phyloP scores from a whole-genome alignment of 1,140 invertebrate species.

The Meloidogyne floridensis region DNA sequence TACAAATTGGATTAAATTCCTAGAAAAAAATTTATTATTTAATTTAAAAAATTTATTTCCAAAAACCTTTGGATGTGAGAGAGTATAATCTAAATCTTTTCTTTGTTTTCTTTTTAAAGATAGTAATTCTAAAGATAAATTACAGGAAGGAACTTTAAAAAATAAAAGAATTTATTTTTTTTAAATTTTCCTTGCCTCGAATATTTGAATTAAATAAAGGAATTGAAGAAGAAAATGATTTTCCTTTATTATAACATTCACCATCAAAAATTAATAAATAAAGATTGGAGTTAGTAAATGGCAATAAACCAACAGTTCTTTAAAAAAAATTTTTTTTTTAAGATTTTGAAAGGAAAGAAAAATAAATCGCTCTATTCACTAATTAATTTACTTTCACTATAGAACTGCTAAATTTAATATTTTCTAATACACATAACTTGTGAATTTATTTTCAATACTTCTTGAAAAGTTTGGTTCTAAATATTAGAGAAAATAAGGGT shows the following conservation, averaged over 20 bases:
- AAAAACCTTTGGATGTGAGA: constrained; percentile 25
- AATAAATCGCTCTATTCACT: no score
- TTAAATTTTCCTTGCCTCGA: not conserved
- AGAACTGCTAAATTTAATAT: no score
- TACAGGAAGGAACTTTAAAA: constrained; percentile 25
- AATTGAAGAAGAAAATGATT: not conserved
- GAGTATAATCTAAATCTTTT: constrained; percentile 20
- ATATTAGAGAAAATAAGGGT: no score
- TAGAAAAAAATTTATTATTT: not conserved
- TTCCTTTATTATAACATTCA: not conserved
- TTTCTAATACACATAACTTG: no score
- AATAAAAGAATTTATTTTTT: not conserved
- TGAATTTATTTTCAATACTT: no score
- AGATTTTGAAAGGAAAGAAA: no score
- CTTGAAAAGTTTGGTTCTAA: no score
- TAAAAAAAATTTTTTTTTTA: not conserved
- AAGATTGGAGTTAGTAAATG: constrained; percentile 16
- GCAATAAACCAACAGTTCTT: constrained; percentile 24
- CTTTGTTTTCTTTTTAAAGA: constrained; percentile 11
- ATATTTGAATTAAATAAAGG: not conserved
- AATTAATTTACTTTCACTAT: no score
- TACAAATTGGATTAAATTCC: constrained; percentile 29
- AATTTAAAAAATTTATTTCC: not conserved
- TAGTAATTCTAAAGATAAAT: constrained; percentile 14
- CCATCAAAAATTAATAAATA: constrained; percentile 26